A percentile compares a stretch with the other conserved stretches of the same genome.
phyloP scores from a whole-genome alignment of 2,113 vertebrate species.

The Elaphurus davidianus region DNA sequence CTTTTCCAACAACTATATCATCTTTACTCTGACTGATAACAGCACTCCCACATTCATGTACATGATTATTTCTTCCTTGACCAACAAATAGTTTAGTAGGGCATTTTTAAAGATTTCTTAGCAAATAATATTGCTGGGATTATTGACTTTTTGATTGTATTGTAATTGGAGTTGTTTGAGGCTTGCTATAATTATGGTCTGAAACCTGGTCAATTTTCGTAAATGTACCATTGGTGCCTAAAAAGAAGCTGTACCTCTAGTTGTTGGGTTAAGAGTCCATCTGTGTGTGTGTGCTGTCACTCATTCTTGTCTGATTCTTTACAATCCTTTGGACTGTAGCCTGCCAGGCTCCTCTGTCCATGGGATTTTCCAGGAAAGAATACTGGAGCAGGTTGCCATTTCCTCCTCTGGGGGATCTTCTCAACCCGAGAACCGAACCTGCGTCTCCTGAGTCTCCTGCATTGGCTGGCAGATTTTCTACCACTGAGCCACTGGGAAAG shows the following conservation, averaged over 20 bases:
- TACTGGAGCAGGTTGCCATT: background rate
- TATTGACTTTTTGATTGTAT: background rate
- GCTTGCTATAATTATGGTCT: background rate
- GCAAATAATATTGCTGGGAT: background rate
- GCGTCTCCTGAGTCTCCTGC: background rate
- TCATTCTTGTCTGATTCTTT: background rate
- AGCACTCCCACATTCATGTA: background rate
- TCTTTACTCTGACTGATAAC: background rate
- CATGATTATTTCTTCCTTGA: background rate
- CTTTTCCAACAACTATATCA: background rate
- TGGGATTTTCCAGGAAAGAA: background rate
- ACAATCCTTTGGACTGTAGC: background rate
- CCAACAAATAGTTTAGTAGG: background rate
- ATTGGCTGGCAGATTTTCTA: background rate
- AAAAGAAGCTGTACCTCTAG: background rate
- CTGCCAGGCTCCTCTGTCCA: background rate
- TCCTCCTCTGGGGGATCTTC: background rate
- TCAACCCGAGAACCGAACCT: background rate
- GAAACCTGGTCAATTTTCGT: background rate
- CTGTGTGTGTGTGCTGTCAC: background rate
- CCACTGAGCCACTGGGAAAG: background rate
- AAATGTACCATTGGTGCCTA: background rate
- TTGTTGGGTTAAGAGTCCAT: background rate
- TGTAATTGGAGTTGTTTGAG: background rate
- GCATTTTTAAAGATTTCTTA: background rate